Conservation (phyloP, 2,888 invertebrate species). For the Protophormia terraenovae region DNA sequence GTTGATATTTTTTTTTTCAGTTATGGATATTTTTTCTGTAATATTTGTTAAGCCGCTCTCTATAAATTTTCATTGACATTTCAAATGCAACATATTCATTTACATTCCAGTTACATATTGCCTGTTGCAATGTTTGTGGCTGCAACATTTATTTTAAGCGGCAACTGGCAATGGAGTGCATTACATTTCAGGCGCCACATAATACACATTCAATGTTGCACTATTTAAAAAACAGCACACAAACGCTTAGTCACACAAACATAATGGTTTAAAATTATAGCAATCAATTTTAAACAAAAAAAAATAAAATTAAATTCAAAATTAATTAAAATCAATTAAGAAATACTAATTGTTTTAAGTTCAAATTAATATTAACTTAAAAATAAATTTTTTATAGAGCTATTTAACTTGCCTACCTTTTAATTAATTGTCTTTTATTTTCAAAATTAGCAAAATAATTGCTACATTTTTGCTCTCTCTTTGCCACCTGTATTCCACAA, state of each 20-base stretch:
- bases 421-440: too few species aligned
- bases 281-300: not conserved
- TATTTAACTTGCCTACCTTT: too few species aligned
- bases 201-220: slow-evolving; percentile 13
- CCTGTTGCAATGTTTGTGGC: slow-evolving; percentile 8
- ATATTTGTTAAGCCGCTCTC: slow-evolving; percentile 44
- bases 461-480: not conserved
- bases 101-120: not conserved
- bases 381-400: too few species aligned
- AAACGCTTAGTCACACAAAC: not conserved
- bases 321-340: too few species aligned
- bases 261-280: not conserved
- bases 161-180: not conserved
- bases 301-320: too few species aligned
- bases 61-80: slow-evolving; percentile 65
- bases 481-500: not conserved
- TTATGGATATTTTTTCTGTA: not conserved
- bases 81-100: slow-evolving; percentile 63
- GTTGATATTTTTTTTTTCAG: not conserved
- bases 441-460: not conserved
- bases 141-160: slow-evolving; percentile 18
- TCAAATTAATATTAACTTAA: too few species aligned
- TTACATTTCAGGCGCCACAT: slow-evolving; percentile 48
- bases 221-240: too few species aligned
- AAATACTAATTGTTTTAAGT: too few species aligned